Evolutionary conservation across 2,888 invertebrate species (phyloP), one percentile per base, ranked within the genome.

Genomic region (Tridacna gigas): DNA sequence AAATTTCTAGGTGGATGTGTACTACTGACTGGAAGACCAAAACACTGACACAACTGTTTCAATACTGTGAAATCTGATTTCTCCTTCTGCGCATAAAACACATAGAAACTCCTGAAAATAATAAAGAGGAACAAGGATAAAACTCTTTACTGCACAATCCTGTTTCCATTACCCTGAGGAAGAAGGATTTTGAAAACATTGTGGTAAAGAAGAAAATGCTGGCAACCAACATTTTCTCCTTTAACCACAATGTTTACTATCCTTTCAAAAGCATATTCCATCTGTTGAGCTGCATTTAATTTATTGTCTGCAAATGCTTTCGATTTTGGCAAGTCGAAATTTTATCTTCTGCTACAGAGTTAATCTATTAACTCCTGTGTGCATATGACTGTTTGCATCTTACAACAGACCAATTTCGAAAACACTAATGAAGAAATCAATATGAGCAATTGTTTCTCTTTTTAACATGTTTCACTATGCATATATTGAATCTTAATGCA

Each of bases 11-110:
- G 92, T 47, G 78, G 63, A 74, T 90, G 81, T 11, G 82, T 89
- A 28, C 86, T 80, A 3, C 89, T 78, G 51, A 88, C 82, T 61
- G 91, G 91, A 61, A 94, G 80, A 11, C 92, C 91, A 90, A 94
- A 94, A 88, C 94, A 94, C 37, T 81, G 88, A 76, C 91, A 89
- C 13, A 94, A 74, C 60, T 86, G 81, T 9, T 83, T 74, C 26
- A 94, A 77, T 7, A 90, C 60, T 2, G 37, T 71, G 51, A 87
- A 88, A 81, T 94, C 93, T 37, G 79, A 66, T 7, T 79, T 69
- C n/a, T 79, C 80, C 5, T 85, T 76, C 81, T 94, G 94, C 67
- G 91, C 82, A 78, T 90, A 94, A 79, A 86, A 92, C 0, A 93
- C 78, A 11, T 84, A 82, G 37, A 89, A 90, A 7, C 86, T 82